phyloP scores from a whole-genome alignment of 2,113 vertebrate genomes.

The Psittacara wagleri region DNA sequence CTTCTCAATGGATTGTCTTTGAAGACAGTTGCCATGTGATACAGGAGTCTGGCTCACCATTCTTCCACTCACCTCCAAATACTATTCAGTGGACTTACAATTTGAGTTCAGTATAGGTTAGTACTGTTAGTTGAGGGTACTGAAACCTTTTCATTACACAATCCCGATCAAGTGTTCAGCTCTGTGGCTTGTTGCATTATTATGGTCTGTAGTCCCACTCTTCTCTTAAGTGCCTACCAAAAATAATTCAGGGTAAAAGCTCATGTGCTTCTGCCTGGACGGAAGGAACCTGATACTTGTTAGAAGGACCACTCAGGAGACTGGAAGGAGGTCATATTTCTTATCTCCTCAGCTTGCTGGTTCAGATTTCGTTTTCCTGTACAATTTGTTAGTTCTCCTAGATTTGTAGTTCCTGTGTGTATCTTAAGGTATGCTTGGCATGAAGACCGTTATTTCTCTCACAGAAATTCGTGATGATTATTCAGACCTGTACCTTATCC shows the following conservation, averaged over 20 bases:
- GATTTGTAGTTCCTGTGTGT: background rate
- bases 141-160: background rate
- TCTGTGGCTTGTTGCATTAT: background rate
- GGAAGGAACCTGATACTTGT: background rate
- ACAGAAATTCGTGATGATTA: background rate
- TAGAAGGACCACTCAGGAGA: background rate
- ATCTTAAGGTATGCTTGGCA: background rate
- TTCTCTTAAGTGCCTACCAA: background rate
- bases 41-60: background rate
- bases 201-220: background rate
- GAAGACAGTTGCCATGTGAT: background rate
- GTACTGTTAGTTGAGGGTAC: background rate
- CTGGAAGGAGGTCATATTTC: background rate
- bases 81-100: background rate
- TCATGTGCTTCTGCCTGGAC: background rate
- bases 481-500: background rate
- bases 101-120: background rate
- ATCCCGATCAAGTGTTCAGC: accelerated
- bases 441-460: background rate
- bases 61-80: background rate
- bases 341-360: background rate
- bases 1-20: background rate
- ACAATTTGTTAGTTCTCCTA: background rate
- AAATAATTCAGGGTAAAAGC: background rate
- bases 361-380: background rate